Conservation (phyloP, 2,888 invertebrate species). For the Linnaemya vulpina region DNA sequence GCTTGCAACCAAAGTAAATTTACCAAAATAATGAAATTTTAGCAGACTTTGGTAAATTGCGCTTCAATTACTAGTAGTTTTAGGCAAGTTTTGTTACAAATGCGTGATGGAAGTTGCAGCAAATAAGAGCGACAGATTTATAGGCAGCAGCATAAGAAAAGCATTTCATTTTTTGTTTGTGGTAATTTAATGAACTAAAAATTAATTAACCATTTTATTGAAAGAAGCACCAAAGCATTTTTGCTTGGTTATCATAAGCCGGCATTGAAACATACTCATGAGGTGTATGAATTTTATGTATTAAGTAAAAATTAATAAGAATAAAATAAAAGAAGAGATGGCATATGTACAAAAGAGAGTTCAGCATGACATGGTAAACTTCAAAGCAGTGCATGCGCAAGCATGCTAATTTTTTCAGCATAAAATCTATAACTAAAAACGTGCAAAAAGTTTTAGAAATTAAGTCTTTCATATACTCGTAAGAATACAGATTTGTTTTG, state of each 20-base stretch:
- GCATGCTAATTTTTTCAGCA: constrained; percentile 23
- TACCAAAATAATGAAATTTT: constrained; percentile 18
- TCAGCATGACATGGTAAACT: constrained; percentile 1
- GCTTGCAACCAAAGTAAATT: constrained; percentile 34
- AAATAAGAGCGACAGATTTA: constrained; percentile 46
- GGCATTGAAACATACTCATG: constrained; percentile 22
- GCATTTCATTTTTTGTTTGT: background rate
- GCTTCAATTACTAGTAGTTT: constrained; percentile 28
- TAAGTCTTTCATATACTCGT: background rate
- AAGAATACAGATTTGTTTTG: background rate
- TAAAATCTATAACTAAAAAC: constrained; percentile 19
- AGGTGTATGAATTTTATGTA: constrained; percentile 16
- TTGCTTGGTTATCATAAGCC: constrained; percentile 13
- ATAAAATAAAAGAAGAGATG: constrained; percentile 27
- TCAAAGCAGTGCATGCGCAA: constrained; percentile 40
- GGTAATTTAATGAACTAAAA: constrained; percentile 21
- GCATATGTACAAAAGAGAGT: constrained; percentile 24
- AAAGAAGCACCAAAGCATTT: constrained; percentile 66
- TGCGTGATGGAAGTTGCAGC: constrained; percentile 66
- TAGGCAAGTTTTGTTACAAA: constrained; percentile 63
- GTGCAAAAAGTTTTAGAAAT: constrained; percentile 7
- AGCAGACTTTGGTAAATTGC: background rate
- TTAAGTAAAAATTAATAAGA: background rate
- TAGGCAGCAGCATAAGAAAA: constrained; percentile 23
- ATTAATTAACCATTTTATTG: background rate